These are phyloP conservation scores for Neolamprologus cancellatus DNA, from an alignment of 2,113 vertebrate species.

Conservation along the genomic window DNA sequence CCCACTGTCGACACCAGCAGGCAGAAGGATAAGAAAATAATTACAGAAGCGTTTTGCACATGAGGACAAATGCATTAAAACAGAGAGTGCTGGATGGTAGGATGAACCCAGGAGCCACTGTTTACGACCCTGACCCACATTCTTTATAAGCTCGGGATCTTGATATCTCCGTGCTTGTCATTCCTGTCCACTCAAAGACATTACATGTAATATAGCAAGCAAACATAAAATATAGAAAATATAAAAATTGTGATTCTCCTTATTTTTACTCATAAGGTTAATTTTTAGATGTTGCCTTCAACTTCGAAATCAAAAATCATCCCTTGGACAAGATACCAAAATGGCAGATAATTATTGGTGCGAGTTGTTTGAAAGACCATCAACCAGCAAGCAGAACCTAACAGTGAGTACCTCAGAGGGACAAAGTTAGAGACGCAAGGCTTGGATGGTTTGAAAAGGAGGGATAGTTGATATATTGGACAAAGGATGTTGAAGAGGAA, in stretches of 20 bases:
- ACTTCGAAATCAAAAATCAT: not conserved
- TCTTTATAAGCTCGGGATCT: not conserved
- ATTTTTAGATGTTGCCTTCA: not conserved
- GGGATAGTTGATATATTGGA: not conserved
- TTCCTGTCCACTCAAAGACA: not conserved
- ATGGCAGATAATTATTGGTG: not conserved
- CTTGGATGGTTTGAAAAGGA: not conserved
- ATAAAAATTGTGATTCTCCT: not conserved
- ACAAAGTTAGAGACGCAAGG: not conserved
- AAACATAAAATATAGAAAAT: not conserved
- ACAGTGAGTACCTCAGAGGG: not conserved
- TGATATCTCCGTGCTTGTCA: not conserved
- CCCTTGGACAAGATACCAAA: not conserved
- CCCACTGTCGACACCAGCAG: not conserved
- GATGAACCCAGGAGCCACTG: not conserved
- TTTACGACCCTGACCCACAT: not conserved
- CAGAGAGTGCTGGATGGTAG: not conserved
- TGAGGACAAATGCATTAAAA: not conserved
- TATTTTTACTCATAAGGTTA: not conserved
- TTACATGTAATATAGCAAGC: not conserved
- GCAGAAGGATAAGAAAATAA: not conserved
- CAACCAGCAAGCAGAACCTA: not conserved
- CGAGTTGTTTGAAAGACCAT: not conserved
- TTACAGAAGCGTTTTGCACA: not conserved
- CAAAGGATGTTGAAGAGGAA: not conserved